Evolutionary conservation across 2,888 invertebrate species (phyloP).

Genomic region (Chrysolina haemoptera): DNA sequence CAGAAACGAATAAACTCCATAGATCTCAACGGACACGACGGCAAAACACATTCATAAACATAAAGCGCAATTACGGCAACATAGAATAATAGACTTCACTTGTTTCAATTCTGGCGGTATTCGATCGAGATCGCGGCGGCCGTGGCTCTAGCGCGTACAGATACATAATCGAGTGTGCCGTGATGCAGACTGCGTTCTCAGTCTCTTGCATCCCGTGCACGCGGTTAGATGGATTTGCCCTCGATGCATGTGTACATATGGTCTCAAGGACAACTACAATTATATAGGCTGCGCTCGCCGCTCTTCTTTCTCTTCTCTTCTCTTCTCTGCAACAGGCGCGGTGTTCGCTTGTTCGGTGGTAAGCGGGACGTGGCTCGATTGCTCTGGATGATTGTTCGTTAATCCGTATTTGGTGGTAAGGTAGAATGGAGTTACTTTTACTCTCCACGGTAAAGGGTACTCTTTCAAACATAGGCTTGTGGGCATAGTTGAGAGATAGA

Average conservation of each 20-base stretch:
- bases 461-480: too few species aligned
- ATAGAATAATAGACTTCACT: constrained; percentile 46
- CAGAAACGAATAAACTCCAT: constrained; percentile 34
- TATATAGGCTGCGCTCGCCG: constrained; percentile 57
- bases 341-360: constrained; percentile 39
- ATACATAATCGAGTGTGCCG: constrained; percentile 24
- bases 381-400: constrained; percentile 27
- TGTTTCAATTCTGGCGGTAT: constrained; percentile 34
- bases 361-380: constrained; percentile 28
- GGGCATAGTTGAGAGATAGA: too few species aligned
- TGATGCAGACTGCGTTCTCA: constrained; percentile 36
- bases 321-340: constrained; percentile 43
- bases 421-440: background rate
- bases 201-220: constrained; percentile 30
- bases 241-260: constrained; percentile 64
- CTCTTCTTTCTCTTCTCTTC: constrained; percentile 49
- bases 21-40: constrained; percentile 31
- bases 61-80: constrained; percentile 40
- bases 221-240: constrained; percentile 60
- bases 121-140: constrained; percentile 18
- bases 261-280: constrained; percentile 65
- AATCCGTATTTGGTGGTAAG: background rate
- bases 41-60: constrained; percentile 48
- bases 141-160: constrained; percentile 31
- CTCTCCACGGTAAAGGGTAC: background rate